These are phyloP conservation scores for Enchytraeus crypticus DNA, from an alignment of 2,888 invertebrate genomes.

Conservation along the genomic window DNA sequence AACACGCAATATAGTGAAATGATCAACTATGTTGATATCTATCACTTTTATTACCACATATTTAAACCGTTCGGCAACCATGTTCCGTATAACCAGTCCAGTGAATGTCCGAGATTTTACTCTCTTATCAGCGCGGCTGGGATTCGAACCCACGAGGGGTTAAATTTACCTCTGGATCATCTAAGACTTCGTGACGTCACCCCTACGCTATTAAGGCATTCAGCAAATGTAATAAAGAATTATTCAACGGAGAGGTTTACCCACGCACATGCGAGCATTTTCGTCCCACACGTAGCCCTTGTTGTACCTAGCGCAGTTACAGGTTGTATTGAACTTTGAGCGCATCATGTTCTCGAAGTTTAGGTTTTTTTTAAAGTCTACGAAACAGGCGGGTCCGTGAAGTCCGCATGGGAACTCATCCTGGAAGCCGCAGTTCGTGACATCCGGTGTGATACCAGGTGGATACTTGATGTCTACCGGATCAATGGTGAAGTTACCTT, in stretches of 20 bases:
- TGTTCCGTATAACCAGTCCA: too few relatives aligned
- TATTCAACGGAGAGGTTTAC: neutral
- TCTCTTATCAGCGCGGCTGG: too few relatives aligned
- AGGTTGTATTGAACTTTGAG: conserved; percentile 36
- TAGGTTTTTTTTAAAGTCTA: conserved; percentile 21
- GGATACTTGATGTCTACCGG: too few relatives aligned
- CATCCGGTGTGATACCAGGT: neutral
- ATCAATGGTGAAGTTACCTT: neutral
- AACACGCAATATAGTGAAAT: too few relatives aligned
- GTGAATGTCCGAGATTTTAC: too few relatives aligned
- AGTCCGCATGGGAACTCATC: conserved; percentile 12
- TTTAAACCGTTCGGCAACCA: too few relatives aligned
- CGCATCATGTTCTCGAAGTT: conserved; percentile 33
- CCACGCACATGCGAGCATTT: conserved; percentile 14
- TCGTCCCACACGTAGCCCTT: conserved; percentile 33
- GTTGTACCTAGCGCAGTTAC: conserved; percentile 29
- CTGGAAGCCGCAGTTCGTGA: neutral
- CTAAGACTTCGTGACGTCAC: too few relatives aligned
- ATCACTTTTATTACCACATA: too few relatives aligned
- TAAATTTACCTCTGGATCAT: too few relatives aligned
- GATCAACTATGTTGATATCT: too few relatives aligned
- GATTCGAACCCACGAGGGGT: too few relatives aligned
- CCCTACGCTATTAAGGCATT: too few relatives aligned
- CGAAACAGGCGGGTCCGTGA: neutral
- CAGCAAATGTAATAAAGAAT: neutral